These are phyloP conservation scores for Emesis furor DNA, from an alignment of 2,888 invertebrate species.

Conservation along the genomic window DNA sequence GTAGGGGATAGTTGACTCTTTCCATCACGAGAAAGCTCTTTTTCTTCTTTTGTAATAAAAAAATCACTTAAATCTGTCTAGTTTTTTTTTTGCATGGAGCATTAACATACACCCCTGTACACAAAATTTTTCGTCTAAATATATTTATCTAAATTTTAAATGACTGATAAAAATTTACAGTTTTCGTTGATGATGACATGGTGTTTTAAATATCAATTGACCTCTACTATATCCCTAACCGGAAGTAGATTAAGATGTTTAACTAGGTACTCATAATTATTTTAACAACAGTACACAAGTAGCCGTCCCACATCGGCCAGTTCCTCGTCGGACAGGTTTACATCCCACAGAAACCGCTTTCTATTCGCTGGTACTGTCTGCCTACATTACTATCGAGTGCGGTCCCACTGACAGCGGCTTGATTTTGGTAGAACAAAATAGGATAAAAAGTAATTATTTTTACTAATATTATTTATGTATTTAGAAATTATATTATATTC, in stretches of 20 bases:
- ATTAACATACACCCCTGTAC: no score
- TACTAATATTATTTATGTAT: no score
- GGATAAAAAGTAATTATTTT: no score
- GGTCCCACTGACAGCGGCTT: background rate
- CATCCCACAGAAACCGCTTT: conserved; percentile 18
- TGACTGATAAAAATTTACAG: background rate
- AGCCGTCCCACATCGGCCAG: conserved; percentile 2
- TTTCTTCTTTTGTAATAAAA: no score
- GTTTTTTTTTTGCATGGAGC: no score
- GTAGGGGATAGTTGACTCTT: no score
- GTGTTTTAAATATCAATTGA: background rate
- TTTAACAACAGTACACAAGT: background rate
- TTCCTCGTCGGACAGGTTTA: conserved; percentile 16
- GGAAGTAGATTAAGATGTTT: background rate
- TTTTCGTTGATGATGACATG: background rate
- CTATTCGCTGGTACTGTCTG: background rate
- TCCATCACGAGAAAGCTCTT: no score
- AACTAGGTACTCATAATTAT: background rate
- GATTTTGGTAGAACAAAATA: no score
- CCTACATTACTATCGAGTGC: background rate
- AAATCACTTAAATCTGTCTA: no score
- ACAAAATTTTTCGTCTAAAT: no score
- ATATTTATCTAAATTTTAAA: no score
- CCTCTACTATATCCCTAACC: background rate
- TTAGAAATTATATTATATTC: no score